Conservation (phyloP, 2,113 vertebrate species). For the Casuarius casuarius region DNA sequence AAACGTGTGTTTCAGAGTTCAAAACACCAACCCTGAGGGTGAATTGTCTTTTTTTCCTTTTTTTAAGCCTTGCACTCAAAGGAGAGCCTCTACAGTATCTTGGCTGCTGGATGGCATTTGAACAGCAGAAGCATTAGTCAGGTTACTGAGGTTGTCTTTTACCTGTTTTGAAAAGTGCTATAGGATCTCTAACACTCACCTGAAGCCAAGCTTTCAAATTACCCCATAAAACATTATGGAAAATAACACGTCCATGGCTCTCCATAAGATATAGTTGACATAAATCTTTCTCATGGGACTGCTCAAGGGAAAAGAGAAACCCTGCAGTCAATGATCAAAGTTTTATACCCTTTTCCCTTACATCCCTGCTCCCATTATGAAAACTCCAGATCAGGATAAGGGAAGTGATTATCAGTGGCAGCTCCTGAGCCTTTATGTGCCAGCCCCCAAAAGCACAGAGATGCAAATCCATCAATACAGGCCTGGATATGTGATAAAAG, state of each 20-base stretch:
- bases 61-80: not conserved
- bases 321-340: constrained; percentile 4
- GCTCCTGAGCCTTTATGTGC: not conserved
- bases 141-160: constrained; percentile 58
- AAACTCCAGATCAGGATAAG: constrained; percentile 4
- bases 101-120: constrained; percentile 28
- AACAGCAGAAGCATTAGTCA: constrained; percentile 44
- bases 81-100: not conserved
- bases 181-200: constrained; percentile 61
- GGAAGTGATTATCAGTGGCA: constrained; percentile 14
- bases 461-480: constrained; percentile 31
- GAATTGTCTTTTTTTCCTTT: not conserved
- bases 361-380: not conserved
- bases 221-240: constrained; percentile 47
- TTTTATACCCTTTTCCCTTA: not conserved
- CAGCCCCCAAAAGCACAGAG: constrained; percentile 10
- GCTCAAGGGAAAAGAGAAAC: not conserved
- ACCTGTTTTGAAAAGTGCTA: constrained; percentile 59
- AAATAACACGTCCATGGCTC: constrained; percentile 36
- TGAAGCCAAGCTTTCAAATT: constrained; percentile 57
- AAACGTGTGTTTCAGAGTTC: constrained; percentile 47
- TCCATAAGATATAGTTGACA: constrained; percentile 49
- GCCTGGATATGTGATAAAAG: not conserved
- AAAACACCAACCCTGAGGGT: constrained; percentile 49
- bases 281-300: constrained; percentile 40